These are phyloP conservation scores for Cheiracanthium punctorium DNA, from an alignment of 2,888 invertebrate genomes.

Conservation along the genomic window DNA sequence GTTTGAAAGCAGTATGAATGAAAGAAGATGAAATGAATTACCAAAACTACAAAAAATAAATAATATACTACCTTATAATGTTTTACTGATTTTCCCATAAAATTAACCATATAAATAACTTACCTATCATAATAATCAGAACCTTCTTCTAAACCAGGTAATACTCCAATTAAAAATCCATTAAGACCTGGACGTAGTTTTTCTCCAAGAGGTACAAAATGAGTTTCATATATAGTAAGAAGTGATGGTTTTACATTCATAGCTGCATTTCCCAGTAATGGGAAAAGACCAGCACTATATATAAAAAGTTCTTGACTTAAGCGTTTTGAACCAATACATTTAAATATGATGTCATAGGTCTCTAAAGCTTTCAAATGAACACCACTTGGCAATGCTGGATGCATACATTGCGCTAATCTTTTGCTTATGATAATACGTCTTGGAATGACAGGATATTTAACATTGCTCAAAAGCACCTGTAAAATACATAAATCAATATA, in stretches of 20 bases:
- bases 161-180: slow-evolving; percentile 89
- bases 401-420: slow-evolving; percentile 93
- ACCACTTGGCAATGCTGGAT: slow-evolving; percentile 92
- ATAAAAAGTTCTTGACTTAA: slow-evolving; percentile 89
- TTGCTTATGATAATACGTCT: slow-evolving; percentile 91
- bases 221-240: slow-evolving; percentile 88
- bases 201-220: slow-evolving; percentile 88
- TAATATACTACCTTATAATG: too few species aligned
- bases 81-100: too few species aligned
- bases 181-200: slow-evolving; percentile 86
- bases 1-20: too few species aligned
- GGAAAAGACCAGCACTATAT: slow-evolving; percentile 90
- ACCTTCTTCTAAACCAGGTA: slow-evolving; percentile 91
- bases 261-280: slow-evolving; percentile 90
- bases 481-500: slow-evolving; percentile 71
- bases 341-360: slow-evolving; percentile 92
- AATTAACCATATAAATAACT: background rate
- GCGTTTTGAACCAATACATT: slow-evolving; percentile 87
- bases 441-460: slow-evolving; percentile 90
- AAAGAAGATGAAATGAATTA: too few species aligned
- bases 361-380: slow-evolving; percentile 93
- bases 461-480: slow-evolving; percentile 85
- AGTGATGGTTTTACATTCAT: slow-evolving; percentile 91
- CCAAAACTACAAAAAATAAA: too few species aligned
- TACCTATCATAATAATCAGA: slow-evolving; percentile 88